Percentiles rank a stretch among this genome's conserved stretches.
Evolutionary conservation across 2,888 invertebrate species (phyloP).

Genomic region (Watsonalla cultraria): DNA sequence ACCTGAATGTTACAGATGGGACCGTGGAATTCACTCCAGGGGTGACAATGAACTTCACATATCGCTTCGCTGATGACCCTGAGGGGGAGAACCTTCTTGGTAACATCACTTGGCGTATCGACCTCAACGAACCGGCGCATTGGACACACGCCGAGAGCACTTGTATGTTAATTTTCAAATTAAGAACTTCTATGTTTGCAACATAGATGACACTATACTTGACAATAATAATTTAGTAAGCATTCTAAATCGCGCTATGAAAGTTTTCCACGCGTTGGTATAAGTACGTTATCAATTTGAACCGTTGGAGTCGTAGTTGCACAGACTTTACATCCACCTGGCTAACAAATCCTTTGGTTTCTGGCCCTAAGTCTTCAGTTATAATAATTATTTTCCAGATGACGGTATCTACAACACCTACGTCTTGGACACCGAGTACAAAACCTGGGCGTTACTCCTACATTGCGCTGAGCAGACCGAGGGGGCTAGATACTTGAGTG

Average conservation of each 20-base stretch:
- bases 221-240: too few species aligned
- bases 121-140: conserved; percentile 85
- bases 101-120: conserved; percentile 92
- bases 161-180: conserved; percentile 75
- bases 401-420: conserved; percentile 94
- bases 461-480: conserved; percentile 92
- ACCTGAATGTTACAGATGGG: conserved; percentile 43
- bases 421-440: conserved; percentile 90
- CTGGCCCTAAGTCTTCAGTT: too few species aligned
- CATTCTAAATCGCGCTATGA: too few species aligned
- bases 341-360: too few species aligned
- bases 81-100: conserved; percentile 87
- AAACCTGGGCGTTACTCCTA: conserved; percentile 88
- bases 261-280: too few species aligned
- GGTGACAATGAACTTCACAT: conserved; percentile 93
- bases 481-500: conserved; percentile 88
- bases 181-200: too few species aligned
- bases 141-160: conserved; percentile 93
- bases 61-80: conserved; percentile 91
- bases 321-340: too few species aligned
- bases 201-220: too few species aligned
- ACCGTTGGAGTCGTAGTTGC: too few species aligned
- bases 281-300: too few species aligned
- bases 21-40: conserved; percentile 74
- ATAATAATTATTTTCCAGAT: conserved; percentile 72